Evolutionary conservation across 2,113 vertebrate genomes (phyloP), one percentile per base, ranked within the genome.

Genomic region (Colossoma macropomum): DNA sequence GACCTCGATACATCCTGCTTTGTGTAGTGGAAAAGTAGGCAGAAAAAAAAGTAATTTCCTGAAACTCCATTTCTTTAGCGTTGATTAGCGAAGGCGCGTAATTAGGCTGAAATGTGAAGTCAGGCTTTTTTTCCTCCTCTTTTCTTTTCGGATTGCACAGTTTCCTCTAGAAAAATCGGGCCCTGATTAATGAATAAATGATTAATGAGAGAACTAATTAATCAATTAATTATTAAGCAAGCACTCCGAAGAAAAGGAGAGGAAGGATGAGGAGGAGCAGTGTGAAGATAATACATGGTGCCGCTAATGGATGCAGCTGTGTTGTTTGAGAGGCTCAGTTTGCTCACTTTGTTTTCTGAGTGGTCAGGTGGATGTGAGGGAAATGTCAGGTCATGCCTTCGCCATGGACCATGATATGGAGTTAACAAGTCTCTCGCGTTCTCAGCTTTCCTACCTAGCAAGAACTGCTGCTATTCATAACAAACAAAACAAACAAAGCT

Each of bases 141-240:
- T 91, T 70, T 80, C 68, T 93, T 91, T 90, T 87, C 89, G 88
- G 89, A 93, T 92, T 92, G 89, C 80, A 69, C 89, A 77, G 85
- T 93, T 94, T 94, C 93, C 92, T 93, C 90, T 88, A 89, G 87
- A 94, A 95, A 93, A 94, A 93, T 92, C 92, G 91, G 91, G 91
- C 91, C 90, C 90, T 93, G 93, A 94, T 95, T 94, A 95, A 94
- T 92, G 90, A 93, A 93, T 94, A 89, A 94, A 95, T 94, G 93
- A 94, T 94, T 94, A 95, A 95, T 93, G 93, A 93, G 90, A 1
- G 86, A 92, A 89, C 90, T 93, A 94, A 95, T 95, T 94, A 95
- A 94, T 94, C 90, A 92, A 94, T 93, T 92, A 94, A 94, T 95
- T 93, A 94, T 94, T 94, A 93, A 95, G 88, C 92, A 91, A 91